phyloP scores from a whole-genome alignment of 2,797 vertebrate species.

The Coregonus sp. region DNA sequence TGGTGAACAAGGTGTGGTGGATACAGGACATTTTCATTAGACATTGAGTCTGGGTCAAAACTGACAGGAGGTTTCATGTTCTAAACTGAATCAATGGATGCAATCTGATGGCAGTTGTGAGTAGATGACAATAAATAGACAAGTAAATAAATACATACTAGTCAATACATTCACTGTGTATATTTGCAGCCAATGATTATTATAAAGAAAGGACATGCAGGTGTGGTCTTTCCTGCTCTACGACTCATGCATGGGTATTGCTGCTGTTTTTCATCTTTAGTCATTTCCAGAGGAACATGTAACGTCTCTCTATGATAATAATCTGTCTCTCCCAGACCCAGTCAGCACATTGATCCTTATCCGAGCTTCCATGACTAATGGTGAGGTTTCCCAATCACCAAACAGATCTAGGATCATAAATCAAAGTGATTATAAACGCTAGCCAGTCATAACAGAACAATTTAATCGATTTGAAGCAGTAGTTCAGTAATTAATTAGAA shows the following conservation, averaged over 20 bases:
- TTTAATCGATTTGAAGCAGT: background rate
- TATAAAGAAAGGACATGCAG: background rate
- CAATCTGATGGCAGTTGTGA: background rate
- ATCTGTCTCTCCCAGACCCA: background rate
- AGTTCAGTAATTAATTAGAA: background rate
- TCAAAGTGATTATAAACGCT: background rate
- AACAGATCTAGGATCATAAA: conserved; percentile 1
- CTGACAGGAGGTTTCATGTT: no score
- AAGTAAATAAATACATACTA: background rate
- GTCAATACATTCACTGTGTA: background rate
- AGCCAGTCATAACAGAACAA: background rate
- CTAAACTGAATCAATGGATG: background rate
- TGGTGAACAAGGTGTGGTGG: background rate
- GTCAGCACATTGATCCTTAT: conserved; percentile 1
- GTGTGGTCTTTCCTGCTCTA: background rate
- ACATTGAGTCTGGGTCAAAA: background rate
- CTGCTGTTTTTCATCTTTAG: background rate
- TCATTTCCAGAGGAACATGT: background rate
- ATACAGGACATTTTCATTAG: background rate
- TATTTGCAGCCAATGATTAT: background rate
- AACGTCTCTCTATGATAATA: background rate
- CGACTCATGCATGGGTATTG: background rate
- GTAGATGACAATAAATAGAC: background rate
- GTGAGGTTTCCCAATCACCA: background rate
- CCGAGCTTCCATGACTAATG: background rate